Evolutionary conservation across 2,797 vertebrate genomes (phyloP), one percentile per base, ranked within the genome.

Genomic region (Gymnothorax javanicus): DNA sequence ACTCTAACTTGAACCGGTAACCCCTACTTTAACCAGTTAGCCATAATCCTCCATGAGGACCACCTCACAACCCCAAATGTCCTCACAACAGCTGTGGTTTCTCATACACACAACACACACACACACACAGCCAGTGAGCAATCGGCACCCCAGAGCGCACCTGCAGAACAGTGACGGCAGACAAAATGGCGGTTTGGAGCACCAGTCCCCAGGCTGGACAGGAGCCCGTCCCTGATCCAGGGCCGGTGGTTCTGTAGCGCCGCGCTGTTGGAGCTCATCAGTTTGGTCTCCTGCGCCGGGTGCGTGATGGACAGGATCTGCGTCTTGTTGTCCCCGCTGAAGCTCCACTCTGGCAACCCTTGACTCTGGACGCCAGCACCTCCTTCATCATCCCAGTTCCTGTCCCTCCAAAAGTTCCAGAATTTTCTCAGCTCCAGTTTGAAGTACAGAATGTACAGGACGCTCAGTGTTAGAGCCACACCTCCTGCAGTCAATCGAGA

Each of bases 391-490:
- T 86, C 85, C 90, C 85, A 86, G 12, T 52, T 82, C 81, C 91
- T 91, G 69, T 89, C 94, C 73, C 75, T 87, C 87, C 87, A 83
- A 6, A 58, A 33, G 6, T 59, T 57, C 20, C 15, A 54, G 84
- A 89, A 84, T 92, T 90, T 94, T 79, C 62, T 89, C 84, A 87
- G 91, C 88, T 91, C 93, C 64, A 95, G 91, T 90, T 94, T 95
- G 90, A 93, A 91, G 92, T 93, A 95, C 87, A 97, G 90, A 88
- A 96, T 85, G 86, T 89, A 92, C 89, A 96, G 93, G 9, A 93
- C 91, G 83, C 95, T 89, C 87, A 97, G 92, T 52, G 95, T 96
- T 86, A 97, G 91, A 82, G 89, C 94, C 90, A 94, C 89, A 83
- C 90, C 89, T 86, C 93, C 95, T 95, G 91, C 87, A 90, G 92